Base-by-base conservation (phyloP, 92 coral and sea anemone genomes). In the Zoanthus sociatus region DNA sequence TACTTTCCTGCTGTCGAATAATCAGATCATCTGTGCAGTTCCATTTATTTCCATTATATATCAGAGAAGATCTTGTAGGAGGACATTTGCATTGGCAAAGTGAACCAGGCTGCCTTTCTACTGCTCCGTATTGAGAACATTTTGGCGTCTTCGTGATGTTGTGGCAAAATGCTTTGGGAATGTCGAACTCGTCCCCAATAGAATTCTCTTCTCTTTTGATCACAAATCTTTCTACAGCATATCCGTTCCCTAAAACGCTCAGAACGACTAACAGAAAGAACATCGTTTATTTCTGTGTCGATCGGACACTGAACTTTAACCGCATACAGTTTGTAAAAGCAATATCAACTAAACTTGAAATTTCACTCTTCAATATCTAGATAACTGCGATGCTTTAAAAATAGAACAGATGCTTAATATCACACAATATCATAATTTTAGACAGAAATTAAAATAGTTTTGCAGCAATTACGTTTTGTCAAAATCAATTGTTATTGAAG, bases 1-100 rank as follows among this genome's bases (percentile, higher is more conserved):
- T 51, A 81, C 85, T 81, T 81, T 81, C 75, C 14, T 42, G n/a
- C 14, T 63, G 12, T 37, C 85, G 75, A 4, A 81, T 64, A 12
- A 8, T 46, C 6, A 81, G 30, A 44, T 81, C 85, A 47, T 81
- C 75, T 0, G 75, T 81, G 30, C 85, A 81, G 60, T 46, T 81
- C 85, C 85, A 81, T 81, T 46, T 12, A 15, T 26, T 55, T 13
- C 63, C 85, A 45, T 6, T 63, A 50, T 64, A 81, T 10, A 66
- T 64, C 6, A 81, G 61, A 45, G 85, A 81, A 66, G 85, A 46
- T 42, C 33, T 81, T 18, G 60, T 42, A 18, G 73, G 60, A 3
- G 85, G 85, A 66, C 85, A 81, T 12, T 66, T 47, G 8, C 85
- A 81, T 1, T 64, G 12, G 21, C 74, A 81, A 5, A 45, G 46